Evolutionary conservation across 1,140 invertebrate genomes (phyloP), one percentile per base, ranked within the genome.

Genomic region (Trichoplusia ni): DNA sequence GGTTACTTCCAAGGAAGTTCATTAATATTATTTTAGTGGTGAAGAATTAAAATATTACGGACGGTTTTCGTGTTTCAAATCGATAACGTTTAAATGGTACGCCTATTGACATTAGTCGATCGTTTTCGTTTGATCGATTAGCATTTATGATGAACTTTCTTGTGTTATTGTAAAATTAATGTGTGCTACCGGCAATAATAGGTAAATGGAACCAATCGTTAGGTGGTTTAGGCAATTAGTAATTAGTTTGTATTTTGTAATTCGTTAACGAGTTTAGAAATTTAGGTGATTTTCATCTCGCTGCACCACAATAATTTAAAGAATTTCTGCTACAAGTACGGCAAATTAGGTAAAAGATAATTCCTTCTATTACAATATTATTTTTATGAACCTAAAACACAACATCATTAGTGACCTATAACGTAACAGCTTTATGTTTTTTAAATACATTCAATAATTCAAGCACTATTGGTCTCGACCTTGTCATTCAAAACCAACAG

Each of bases 61-160:
- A n/a, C n/a, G n/a, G n/a, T n/a, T n/a, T n/a, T n/a, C n/a, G 54
- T 42, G 37, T 31, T 27, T 27, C 25, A 7, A 58, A 58, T 58
- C 54, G 54, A 58, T 58, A 58, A 44, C 44, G 27, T 38, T 44
- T 58, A 16, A 33, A 58, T 44, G 18, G 46, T 31, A 16, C 46
- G 38, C 54, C 18, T 27, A 58, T 58, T 58, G 9, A 21, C 38
- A 25, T 31, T 29, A 19, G 3, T 58, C 42, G 38, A 42, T 58
- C 38, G 38, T 58, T 58, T 29, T 27, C 25, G 16, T 58, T 44
- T 58, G 54, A 58, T 58, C n/a, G 35, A 18, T 19, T n/a, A 18
- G 14, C 18, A 18, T 40, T 40, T 40, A 16, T 18, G 5, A 40
- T 58, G 25, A 37, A 42, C 38, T 58, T 58, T 58, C 54, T 18